phyloP scores from a whole-genome alignment of 30 jellyfish, hydroid and myxozoan genomes.

The Aurelia sp. region DNA sequence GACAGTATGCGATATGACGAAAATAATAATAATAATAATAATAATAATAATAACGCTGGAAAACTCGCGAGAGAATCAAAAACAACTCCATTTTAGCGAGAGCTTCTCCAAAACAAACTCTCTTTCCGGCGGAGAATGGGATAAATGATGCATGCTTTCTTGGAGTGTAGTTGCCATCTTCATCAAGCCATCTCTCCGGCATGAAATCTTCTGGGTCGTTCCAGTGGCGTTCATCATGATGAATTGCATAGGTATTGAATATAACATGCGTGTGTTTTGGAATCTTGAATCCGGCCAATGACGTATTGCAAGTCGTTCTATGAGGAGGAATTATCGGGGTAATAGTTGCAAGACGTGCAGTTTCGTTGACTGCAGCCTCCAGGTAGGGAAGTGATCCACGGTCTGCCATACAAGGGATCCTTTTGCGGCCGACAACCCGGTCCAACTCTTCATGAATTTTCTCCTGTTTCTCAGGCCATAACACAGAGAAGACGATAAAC shows the following conservation, averaged over 20 bases:
- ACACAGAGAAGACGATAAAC: conserved; percentile 49
- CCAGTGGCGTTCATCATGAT: conserved; percentile 67
- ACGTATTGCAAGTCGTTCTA: conserved; percentile 63
- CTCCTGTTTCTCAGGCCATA: conserved; percentile 58
- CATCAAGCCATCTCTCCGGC: conserved; percentile 69
- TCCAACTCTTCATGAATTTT: conserved; percentile 41
- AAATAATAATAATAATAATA: no score
- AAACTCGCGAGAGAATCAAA: conserved; percentile 16
- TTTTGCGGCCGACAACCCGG: conserved; percentile 47
- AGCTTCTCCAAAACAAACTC: conserved; percentile 59
- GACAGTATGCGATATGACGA: no score
- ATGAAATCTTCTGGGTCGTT: conserved; percentile 45
- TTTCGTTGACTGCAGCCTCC: conserved; percentile 64
- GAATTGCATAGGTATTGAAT: conserved; percentile 51
- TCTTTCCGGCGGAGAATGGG: conserved; percentile 55
- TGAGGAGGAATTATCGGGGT: conserved; percentile 71
- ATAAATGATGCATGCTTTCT: conserved; percentile 18
- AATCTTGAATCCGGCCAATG: conserved; percentile 57
- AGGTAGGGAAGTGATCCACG: conserved; percentile 36
- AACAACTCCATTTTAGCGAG: conserved; percentile 57
- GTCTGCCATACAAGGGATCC: conserved; percentile 47
- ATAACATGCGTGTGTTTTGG: conserved; percentile 67
- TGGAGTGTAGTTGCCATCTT: conserved; percentile 15
- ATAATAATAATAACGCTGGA: no score
- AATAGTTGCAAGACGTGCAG: conserved; percentile 52